Conservation (phyloP, 1,140 invertebrate species). For the Formica selysi region DNA sequence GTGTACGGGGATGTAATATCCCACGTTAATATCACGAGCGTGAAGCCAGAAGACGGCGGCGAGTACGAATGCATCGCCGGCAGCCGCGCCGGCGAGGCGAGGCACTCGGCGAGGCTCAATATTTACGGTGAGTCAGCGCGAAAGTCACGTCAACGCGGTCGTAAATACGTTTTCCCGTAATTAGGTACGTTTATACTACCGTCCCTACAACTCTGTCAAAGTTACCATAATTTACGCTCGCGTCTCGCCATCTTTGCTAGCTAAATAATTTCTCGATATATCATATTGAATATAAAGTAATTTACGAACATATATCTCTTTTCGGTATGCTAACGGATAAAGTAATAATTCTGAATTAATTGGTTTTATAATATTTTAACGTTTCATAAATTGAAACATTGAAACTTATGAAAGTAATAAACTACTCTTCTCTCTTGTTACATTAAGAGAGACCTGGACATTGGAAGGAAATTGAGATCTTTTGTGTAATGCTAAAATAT, state of each 20-base stretch:
- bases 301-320: too few relatives aligned
- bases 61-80: slow-evolving; percentile 90
- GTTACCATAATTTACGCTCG: not conserved
- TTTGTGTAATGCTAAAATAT: too few relatives aligned
- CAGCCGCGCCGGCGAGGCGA: slow-evolving; percentile 88
- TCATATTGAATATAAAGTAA: too few relatives aligned
- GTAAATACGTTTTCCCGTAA: slow-evolving; percentile 16
- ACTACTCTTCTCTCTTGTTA: too few relatives aligned
- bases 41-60: slow-evolving; percentile 91
- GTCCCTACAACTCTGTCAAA: not conserved
- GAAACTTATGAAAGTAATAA: too few relatives aligned
- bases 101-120: slow-evolving; percentile 89
- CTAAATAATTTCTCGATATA: too few relatives aligned
- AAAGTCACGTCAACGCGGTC: not conserved
- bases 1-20: slow-evolving; percentile 90
- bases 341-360: too few relatives aligned
- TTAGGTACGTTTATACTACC: slow-evolving; percentile 1
- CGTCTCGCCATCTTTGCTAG: not conserved
- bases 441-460: too few relatives aligned
- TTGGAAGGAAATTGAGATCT: too few relatives aligned
- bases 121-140: slow-evolving; percentile 88
- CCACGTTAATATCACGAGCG: slow-evolving; percentile 91
- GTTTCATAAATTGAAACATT: too few relatives aligned
- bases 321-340: too few relatives aligned
- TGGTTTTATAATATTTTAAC: too few relatives aligned